Evolutionary conservation across 2,797 vertebrate species (phyloP).

Genomic region (Lacerta viridis): DNA sequence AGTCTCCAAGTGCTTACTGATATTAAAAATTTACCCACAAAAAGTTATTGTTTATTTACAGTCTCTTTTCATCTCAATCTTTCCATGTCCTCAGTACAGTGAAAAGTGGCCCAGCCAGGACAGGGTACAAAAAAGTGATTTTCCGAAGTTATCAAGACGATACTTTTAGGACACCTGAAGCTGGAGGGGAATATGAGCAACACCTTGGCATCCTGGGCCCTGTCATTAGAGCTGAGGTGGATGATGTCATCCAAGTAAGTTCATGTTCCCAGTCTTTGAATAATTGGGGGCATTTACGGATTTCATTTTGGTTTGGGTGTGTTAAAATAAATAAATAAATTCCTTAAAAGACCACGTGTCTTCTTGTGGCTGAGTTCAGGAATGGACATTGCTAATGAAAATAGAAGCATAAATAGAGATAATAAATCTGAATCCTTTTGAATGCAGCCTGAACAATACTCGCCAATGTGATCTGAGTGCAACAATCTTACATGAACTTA

Average conservation of each 20-base stretch:
- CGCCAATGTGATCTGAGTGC: not conserved
- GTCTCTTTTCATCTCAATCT: conserved; percentile 3
- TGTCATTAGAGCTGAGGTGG: conserved; percentile 92
- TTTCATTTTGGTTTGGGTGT: conserved; percentile 4
- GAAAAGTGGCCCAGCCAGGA: conserved; percentile 73
- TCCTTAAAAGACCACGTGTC: not conserved
- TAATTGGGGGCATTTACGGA: not conserved
- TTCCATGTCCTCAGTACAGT: conserved; percentile 67
- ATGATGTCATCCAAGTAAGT: conserved; percentile 90
- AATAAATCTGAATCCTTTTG: not conserved
- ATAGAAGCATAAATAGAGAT: not conserved
- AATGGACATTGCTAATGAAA: not conserved
- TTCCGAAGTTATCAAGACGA: conserved; percentile 91
- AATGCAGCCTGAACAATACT: not conserved
- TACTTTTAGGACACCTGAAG: conserved; percentile 84
- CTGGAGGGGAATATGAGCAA: conserved; percentile 88
- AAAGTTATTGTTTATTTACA: conserved; percentile 17
- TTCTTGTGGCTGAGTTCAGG: not conserved
- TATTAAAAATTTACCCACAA: not conserved
- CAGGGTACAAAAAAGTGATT: conserved; percentile 88
- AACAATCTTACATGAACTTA: not conserved
- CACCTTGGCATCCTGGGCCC: conserved; percentile 96
- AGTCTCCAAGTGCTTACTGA: not conserved
- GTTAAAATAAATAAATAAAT: not conserved
- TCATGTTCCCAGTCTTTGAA: not conserved